Base-by-base conservation (phyloP, 2,113 vertebrate genomes). In the Oncorhynchus gorbuscha region DNA sequence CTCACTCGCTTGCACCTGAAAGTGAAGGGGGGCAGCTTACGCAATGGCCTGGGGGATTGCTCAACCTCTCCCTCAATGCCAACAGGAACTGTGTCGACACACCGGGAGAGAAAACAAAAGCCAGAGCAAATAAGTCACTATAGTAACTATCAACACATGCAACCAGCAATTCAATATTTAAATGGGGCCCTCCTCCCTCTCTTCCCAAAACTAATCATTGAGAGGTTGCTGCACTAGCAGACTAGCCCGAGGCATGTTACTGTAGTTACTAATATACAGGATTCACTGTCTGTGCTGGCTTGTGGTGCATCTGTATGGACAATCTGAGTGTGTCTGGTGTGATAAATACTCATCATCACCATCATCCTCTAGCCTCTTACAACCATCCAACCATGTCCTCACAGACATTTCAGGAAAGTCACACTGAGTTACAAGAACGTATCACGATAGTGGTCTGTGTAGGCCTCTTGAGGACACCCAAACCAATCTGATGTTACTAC, bases 11-110 rank as follows among this genome's bases (percentile, higher is more conserved):
- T 67, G 70, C 84, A 86, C 84, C 81, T 83, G 79, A 83, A 73
- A 81, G 66, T 69, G 62, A 74, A 70, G 71, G 76, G 59, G 67
- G 68, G 61, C 69, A 62, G 68, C 49, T 86, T 86, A 79, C 58
- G 61, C 82, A 86, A 84, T 49, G 66, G 75, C 74, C 71, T 5
- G 68, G 22, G 69, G 77, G 70, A 84, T 86, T 84, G 84, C 82
- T 77, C 76, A 86, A 86, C 76, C 48, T 67, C 58, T 81, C 67
- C 35, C 73, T 75, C 70, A 32, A 70, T 32, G 79, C 74, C 79
- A 72, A 77, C 77, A 84, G 77, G 74, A 86, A 84, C 77, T 76
- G 55, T 81, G 79, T 81, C 76, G 65, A 84, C 77, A 79, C 69
- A 76, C 55, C 73, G 74, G 69, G 69, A 76, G 76, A 22, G 66